Base-by-base conservation (phyloP, 2,113 vertebrate genomes). In the Symphodus melops region DNA sequence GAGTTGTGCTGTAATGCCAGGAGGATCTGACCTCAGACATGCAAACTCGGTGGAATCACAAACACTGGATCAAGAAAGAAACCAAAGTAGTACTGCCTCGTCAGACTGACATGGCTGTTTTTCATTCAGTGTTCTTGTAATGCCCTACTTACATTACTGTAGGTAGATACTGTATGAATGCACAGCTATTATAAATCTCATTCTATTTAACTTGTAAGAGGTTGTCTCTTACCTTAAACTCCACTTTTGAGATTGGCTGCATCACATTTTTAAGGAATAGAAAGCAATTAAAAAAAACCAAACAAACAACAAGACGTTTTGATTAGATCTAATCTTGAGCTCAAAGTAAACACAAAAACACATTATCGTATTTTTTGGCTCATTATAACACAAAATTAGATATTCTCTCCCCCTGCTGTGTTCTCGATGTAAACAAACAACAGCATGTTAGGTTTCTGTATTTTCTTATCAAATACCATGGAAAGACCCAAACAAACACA, bases 21-120 rank as follows among this genome's bases (percentile, higher is more conserved):
- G n/a, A 65, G 14, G 52, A 49, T 56, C 19, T 5, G 42, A 82
- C 66, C 73, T 67, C 82, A 72, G 67, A 71, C 11, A 60, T 58
- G 56, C 58, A 70, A 72, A 71, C 55, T 33, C 33, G 25, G 39
- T 55, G 16, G 61, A 80, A 75, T 72, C 51, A 28, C 62, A 78
- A 72, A 49, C 41, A 33, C 0, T 52, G 46, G 20, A 65, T 52
- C 16, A 17, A 8, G 46, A 48, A 17, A 48, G 20, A 78, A 42
- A 9, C 65, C 41, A 42, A 62, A 57, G 3, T n/a, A 33, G 25
- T 17, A 9, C 12, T 62, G 9, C 7, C 33, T 48, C 16, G 6
- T 51, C 11, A 65, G 12, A 41, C 21, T 17, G 2, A 4, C 10
- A 46, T 21, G 41, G 16, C 46, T 19, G n/a, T 58, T 28, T 19